Conservation (phyloP, 2,888 invertebrate species). For the Endotricha flammealis region DNA sequence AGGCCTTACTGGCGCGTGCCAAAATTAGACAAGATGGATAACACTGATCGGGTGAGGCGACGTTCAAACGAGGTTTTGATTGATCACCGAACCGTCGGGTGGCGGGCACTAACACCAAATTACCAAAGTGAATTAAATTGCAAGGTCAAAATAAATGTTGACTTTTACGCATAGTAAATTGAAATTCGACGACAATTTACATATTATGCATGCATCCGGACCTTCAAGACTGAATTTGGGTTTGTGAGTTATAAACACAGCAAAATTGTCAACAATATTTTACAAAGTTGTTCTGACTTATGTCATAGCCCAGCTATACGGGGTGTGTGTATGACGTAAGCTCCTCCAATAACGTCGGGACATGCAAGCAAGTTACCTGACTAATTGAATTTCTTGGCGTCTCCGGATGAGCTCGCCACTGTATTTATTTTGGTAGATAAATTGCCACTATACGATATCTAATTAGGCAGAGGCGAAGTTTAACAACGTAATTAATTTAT, state of each 20-base stretch:
- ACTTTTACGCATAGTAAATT: background rate
- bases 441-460: slow-evolving; percentile 17
- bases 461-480: too few species aligned
- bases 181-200: too few species aligned
- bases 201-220: too few species aligned
- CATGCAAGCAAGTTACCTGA: slow-evolving; percentile 8
- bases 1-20: slow-evolving; percentile 20
- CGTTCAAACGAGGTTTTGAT: slow-evolving; percentile 62
- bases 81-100: slow-evolving; percentile 37
- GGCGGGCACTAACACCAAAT: slow-evolving; percentile 2
- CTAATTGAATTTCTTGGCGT: slow-evolving; percentile 11
- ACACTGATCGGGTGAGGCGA: slow-evolving; percentile 38
- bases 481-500: too few species aligned
- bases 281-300: too few species aligned
- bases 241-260: too few species aligned
- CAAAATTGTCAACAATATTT: too few species aligned
- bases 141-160: background rate
- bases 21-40: slow-evolving; percentile 56
- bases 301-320: background rate
- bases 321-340: background rate
- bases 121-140: slow-evolving; percentile 4
- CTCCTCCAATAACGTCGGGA: background rate
- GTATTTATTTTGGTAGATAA: slow-evolving; percentile 21
- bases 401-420: slow-evolving; percentile 17
- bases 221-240: too few species aligned